These are phyloP conservation scores for Catocala nupta DNA, from an alignment of 2,888 invertebrate genomes.

Conservation along the genomic window DNA sequence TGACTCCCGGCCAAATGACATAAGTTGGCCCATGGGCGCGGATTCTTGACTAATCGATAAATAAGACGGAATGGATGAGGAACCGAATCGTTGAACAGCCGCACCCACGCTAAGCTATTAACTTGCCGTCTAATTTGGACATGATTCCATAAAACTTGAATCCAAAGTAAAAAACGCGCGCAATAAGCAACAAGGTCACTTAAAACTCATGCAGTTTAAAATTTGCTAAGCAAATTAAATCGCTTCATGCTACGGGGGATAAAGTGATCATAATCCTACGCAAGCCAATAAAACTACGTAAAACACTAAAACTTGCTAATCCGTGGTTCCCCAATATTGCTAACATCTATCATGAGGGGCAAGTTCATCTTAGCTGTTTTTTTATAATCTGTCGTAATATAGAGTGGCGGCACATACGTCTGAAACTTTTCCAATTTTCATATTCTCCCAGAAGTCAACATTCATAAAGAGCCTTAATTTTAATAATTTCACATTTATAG, in stretches of 20 bases:
- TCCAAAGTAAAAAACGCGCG: constrained; percentile 48
- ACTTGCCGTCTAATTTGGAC: constrained; percentile 70
- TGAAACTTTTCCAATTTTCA: constrained; percentile 73
- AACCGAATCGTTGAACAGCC: constrained; percentile 70
- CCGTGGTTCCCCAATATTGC: constrained; percentile 13
- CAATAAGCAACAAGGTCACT: constrained; percentile 41
- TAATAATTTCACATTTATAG: constrained; percentile 76
- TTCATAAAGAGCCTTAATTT: constrained; percentile 73
- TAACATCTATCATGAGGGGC: constrained; percentile 25
- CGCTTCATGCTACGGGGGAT: not conserved
- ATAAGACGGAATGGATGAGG: constrained; percentile 80
- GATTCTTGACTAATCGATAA: constrained; percentile 85
- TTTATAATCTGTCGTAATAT: constrained; percentile 50
- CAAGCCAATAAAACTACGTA: constrained; percentile 13
- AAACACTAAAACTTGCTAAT: constrained; percentile 17
- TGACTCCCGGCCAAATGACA: constrained; percentile 87
- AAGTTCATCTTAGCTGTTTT: constrained; percentile 38
- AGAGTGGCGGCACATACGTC: constrained; percentile 53
- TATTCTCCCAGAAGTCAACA: constrained; percentile 66
- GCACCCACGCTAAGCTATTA: constrained; percentile 79
- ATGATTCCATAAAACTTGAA: constrained; percentile 71
- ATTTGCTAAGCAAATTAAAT: constrained; percentile 1
- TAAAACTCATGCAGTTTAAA: constrained; percentile 26
- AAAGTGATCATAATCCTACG: constrained; percentile 6
- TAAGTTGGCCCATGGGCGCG: constrained; percentile 86